Evolutionary conservation across 1,140 invertebrate genomes (phyloP).

Genomic region (Cherax quadricarinatus): DNA sequence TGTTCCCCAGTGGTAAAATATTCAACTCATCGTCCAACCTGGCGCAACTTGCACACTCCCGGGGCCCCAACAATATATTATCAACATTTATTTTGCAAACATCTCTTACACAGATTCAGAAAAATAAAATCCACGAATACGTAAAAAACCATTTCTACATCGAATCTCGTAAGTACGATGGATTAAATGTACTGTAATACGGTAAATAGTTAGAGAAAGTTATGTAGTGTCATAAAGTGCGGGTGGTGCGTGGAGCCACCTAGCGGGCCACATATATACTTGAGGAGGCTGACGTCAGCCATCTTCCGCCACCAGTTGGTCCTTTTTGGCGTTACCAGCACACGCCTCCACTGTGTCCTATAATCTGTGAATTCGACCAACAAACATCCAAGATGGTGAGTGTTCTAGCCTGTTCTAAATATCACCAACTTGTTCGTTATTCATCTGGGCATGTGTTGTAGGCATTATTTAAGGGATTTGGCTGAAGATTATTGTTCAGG

Average conservation of each 20-base stretch:
- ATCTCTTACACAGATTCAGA: background rate
- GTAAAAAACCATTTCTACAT: background rate
- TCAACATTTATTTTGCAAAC: background rate
- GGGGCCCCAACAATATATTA: background rate
- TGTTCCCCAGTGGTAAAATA: background rate
- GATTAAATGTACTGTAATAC: too few relatives aligned
- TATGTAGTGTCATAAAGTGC: background rate
- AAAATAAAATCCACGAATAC: background rate
- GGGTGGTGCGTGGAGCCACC: conserved; percentile 28
- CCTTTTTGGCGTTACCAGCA: conserved; percentile 68
- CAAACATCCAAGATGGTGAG: conserved; percentile 71
- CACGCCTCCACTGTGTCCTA: conserved; percentile 55
- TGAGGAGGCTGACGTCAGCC: conserved; percentile 64
- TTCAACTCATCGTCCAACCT: background rate
- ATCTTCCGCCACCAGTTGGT: conserved; percentile 60
- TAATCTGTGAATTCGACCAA: conserved; percentile 50
- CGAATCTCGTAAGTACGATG: background rate
- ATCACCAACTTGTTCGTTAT: background rate
- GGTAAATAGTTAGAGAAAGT: background rate
- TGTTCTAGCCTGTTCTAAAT: background rate
- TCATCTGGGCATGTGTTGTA: conserved; percentile 1
- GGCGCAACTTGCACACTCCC: background rate
- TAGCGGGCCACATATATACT: conserved; percentile 6
- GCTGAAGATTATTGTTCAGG: background rate
- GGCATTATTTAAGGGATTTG: background rate